Conservation (phyloP, 2,797 vertebrate species). For the Odontamblyopus rebecca region DNA sequence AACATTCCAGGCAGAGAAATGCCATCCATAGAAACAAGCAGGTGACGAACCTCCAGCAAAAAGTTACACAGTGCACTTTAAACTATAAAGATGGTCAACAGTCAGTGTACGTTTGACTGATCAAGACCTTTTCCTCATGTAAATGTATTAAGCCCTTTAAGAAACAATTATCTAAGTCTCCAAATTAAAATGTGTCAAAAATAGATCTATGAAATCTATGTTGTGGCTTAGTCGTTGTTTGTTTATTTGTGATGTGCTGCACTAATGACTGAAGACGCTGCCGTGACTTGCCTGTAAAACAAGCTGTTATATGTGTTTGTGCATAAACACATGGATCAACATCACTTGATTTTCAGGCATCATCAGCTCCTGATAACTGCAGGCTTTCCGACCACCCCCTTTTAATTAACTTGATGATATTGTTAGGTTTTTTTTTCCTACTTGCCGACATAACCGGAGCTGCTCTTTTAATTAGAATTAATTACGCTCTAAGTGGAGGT, state of each 20-base stretch:
- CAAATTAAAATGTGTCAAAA: neutral
- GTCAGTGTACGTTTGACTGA: neutral
- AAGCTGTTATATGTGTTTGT: conserved; percentile 55
- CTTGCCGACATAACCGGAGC: conserved; percentile 68
- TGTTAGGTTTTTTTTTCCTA: conserved; percentile 64
- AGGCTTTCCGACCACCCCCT: conserved; percentile 68
- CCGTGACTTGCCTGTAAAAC: conserved; percentile 52
- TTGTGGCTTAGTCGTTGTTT: conserved; percentile 15
- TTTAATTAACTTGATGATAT: conserved; percentile 80
- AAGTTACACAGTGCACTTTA: too few species aligned
- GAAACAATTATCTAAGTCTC: neutral
- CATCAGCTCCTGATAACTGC: conserved; percentile 65
- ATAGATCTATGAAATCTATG: neutral
- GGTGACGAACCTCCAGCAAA: too few species aligned
- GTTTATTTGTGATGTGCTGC: conserved; percentile 18
- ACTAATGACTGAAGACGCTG: conserved; percentile 37
- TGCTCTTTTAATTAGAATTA: conserved; percentile 80
- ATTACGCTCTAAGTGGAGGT: conserved; percentile 78
- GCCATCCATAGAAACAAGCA: too few species aligned
- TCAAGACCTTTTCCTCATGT: too few species aligned
- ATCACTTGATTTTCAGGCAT: conserved; percentile 64
- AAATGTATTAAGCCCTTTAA: too few species aligned
- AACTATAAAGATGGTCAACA: neutral
- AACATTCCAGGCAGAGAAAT: too few species aligned
- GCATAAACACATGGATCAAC: conserved; percentile 63